These are phyloP conservation scores for Misgurnus anguillicaudatus DNA, from an alignment of 2,113 vertebrate genomes.

Conservation along the genomic window DNA sequence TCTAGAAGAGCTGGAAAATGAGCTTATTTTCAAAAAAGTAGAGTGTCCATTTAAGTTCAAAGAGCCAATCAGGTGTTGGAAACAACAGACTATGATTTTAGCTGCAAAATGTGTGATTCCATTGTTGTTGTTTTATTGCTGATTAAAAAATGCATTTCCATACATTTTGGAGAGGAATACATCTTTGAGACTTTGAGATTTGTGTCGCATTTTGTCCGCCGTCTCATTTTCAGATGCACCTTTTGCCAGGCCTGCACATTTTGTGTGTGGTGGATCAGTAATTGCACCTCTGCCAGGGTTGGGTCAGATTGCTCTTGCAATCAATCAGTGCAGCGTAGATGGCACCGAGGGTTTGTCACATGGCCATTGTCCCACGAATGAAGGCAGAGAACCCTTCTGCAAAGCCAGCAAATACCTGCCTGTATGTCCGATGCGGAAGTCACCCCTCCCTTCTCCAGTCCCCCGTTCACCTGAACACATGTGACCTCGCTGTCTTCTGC, in stretches of 20 bases:
- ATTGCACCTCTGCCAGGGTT: constrained; percentile 55
- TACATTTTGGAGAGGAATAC: too few species aligned
- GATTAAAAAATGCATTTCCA: too few species aligned
- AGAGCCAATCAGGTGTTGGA: too few species aligned
- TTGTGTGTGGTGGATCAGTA: constrained; percentile 47
- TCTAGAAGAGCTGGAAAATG: too few species aligned
- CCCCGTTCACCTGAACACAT: constrained; percentile 58
- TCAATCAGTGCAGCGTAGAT: constrained; percentile 55
- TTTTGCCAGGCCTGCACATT: background rate
- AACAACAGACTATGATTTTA: too few species aligned
- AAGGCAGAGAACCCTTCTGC: constrained; percentile 22
- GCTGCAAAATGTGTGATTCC: too few species aligned
- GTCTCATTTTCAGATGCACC: background rate
- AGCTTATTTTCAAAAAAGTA: too few species aligned
- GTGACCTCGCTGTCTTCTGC: constrained; percentile 57
- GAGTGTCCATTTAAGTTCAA: too few species aligned
- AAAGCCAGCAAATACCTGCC: constrained; percentile 40
- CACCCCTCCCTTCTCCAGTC: constrained; percentile 32
- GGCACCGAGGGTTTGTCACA: constrained; percentile 44
- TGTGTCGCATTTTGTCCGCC: too few species aligned
- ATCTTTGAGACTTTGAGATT: too few species aligned
- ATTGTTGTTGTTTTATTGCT: too few species aligned
- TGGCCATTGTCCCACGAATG: constrained; percentile 23
- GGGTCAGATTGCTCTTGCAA: constrained; percentile 56
- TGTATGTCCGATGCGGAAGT: constrained; percentile 41